These are phyloP conservation scores for Capitulum mitella DNA, from an alignment of 2,888 invertebrate species.

Conservation along the genomic window DNA sequence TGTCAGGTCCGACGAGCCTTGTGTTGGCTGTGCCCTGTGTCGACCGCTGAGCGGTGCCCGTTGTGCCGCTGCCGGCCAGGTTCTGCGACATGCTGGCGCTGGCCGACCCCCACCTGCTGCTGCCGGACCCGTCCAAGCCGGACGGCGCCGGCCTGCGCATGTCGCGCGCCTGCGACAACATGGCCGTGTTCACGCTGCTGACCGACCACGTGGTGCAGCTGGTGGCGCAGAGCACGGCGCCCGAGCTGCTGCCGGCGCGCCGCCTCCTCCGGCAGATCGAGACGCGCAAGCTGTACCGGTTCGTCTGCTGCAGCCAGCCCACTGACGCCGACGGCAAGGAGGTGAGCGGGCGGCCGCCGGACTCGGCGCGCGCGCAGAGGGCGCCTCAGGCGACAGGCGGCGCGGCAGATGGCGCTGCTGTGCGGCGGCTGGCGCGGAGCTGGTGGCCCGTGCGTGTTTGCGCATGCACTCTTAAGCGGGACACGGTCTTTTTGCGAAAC, in stretches of 20 bases:
- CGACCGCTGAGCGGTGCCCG: no score
- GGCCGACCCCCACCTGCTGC: slow-evolving; percentile 9
- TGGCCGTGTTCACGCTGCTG: slow-evolving; percentile 31
- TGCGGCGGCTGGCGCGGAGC: no score
- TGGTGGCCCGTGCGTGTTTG: no score
- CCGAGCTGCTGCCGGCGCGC: neutral
- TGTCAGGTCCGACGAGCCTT: neutral
- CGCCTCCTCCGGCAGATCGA: neutral
- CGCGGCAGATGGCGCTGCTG: no score
- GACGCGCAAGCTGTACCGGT: slow-evolving; percentile 21
- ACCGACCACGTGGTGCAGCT: slow-evolving; percentile 33
- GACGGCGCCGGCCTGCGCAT: slow-evolving; percentile 10
- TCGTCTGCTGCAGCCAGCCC: slow-evolving; percentile 17
- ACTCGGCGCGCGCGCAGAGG: no score
- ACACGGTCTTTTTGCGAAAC: no score
- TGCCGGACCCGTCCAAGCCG: neutral
- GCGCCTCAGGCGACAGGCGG: no score
- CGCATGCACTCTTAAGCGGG: no score
- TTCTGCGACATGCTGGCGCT: neutral
- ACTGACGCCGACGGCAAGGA: neutral
- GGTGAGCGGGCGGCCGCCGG: neutral
- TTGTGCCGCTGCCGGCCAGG: neutral
- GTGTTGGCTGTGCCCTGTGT: neutral
- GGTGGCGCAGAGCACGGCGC: slow-evolving; percentile 26
- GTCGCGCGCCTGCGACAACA: slow-evolving; percentile 29